Percentiles rank a stretch among this genome's conserved stretches.
phyloP scores from a whole-genome alignment of 1,140 invertebrate species.

The Plodia interpunctella region DNA sequence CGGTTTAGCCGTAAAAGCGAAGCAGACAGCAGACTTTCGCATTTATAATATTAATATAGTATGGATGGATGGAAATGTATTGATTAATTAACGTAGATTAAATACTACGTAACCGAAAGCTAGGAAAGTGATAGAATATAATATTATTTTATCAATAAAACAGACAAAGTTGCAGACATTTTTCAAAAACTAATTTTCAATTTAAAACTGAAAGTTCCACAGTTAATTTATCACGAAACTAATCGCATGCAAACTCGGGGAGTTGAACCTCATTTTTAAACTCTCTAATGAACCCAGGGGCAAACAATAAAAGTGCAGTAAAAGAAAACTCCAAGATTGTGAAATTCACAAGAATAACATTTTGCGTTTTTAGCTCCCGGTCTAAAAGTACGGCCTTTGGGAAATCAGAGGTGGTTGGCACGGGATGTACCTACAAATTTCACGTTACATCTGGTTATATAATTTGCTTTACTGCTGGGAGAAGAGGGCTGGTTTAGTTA shows the following conservation, averaged over 20 bases:
- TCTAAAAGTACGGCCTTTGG: constrained; percentile 67
- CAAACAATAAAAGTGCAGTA: constrained; percentile 1
- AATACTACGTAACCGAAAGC: no score
- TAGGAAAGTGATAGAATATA: no score
- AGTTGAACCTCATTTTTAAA: constrained; percentile 16
- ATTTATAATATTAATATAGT: no score
- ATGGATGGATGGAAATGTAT: no score
- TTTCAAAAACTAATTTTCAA: not conserved
- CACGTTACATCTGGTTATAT: not conserved
- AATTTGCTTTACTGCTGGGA: not conserved
- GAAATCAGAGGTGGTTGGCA: constrained; percentile 53
- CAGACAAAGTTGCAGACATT: no score
- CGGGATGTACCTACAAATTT: constrained; percentile 1
- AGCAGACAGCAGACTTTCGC: no score
- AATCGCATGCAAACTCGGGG: not conserved
- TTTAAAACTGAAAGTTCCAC: not conserved
- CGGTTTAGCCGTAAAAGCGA: no score
- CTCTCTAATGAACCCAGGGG: not conserved
- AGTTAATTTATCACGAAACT: not conserved
- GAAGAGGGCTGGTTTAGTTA: no score
- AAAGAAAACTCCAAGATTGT: constrained; percentile 10
- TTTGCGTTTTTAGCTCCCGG: constrained; percentile 41
- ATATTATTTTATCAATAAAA: no score
- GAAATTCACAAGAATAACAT: constrained; percentile 40
- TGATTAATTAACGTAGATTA: no score